Conservation (phyloP, 2,888 invertebrate genomes). For the Athripsodes cinereus region DNA sequence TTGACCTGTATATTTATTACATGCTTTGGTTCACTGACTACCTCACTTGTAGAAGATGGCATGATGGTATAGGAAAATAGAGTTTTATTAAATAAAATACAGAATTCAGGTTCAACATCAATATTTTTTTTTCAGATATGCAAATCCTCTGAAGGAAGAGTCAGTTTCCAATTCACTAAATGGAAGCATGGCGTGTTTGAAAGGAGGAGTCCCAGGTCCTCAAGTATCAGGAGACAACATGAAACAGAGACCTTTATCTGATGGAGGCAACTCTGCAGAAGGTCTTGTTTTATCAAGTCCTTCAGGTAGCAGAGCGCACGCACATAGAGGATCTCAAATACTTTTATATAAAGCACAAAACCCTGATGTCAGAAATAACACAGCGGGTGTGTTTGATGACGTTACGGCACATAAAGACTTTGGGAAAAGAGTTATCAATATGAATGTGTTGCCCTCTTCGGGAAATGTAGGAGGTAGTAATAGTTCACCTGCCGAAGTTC, state of each 20-base stretch:
- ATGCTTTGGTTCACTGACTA: too few species aligned
- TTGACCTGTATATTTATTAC: too few species aligned
- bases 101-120: too few species aligned
- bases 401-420: conserved; percentile 62
- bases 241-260: conserved; percentile 24
- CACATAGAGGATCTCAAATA: conserved; percentile 56
- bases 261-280: conserved; percentile 25
- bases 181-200: conserved; percentile 44
- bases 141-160: conserved; percentile 69
- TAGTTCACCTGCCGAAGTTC: conserved; percentile 25
- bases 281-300: conserved; percentile 28
- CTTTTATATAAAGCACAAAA: conserved; percentile 79
- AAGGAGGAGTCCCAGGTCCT: conserved; percentile 35
- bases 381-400: conserved; percentile 59
- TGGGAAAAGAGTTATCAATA: conserved; percentile 65
- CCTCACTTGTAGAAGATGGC: too few species aligned
- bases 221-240: conserved; percentile 40
- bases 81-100: too few species aligned
- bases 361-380: conserved; percentile 78
- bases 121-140: conserved; percentile 52
- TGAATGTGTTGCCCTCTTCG: conserved; percentile 26
- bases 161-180: conserved; percentile 46
- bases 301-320: conserved; percentile 30
- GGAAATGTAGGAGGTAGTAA: conserved; percentile 11
- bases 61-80: too few species aligned